phyloP scores from a whole-genome alignment of 2,797 vertebrate genomes.

The Notolabrus celidotus region DNA sequence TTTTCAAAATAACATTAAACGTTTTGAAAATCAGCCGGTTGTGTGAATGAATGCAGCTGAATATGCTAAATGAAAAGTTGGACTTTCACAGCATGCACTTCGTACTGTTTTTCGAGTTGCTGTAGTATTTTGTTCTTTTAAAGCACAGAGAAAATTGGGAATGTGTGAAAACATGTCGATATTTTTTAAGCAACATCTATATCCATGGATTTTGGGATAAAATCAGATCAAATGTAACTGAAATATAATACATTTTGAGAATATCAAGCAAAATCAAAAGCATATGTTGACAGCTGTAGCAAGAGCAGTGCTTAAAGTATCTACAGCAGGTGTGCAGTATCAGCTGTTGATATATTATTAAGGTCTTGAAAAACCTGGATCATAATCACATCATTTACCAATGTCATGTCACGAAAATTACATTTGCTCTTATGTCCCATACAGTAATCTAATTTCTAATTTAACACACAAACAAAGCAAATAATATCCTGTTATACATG shows the following conservation, averaged over 20 bases:
- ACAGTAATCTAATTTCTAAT: neutral
- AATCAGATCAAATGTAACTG: neutral
- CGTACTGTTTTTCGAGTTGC: neutral
- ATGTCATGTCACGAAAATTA: neutral
- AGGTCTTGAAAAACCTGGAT: constrained; percentile 1
- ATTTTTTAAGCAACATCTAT: too few relatives aligned
- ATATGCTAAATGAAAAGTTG: neutral
- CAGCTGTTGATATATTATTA: neutral
- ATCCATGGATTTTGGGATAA: neutral
- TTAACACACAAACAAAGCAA: neutral
- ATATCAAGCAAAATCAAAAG: constrained; percentile 9
- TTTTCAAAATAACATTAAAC: neutral
- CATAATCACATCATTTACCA: neutral
- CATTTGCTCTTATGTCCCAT: neutral
- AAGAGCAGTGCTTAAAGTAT: neutral
- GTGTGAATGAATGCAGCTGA: neutral
- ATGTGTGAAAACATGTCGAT: too few relatives aligned
- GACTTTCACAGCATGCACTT: neutral
- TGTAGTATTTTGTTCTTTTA: neutral
- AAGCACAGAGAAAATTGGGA: too few relatives aligned
- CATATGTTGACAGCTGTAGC: neutral
- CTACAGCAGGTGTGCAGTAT: neutral
- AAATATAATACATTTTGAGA: neutral
- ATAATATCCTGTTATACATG: neutral
- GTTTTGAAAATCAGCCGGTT: neutral